These are phyloP conservation scores for Cyanoderma ruficeps DNA, from an alignment of 2,113 vertebrate genomes.

Conservation along the genomic window DNA sequence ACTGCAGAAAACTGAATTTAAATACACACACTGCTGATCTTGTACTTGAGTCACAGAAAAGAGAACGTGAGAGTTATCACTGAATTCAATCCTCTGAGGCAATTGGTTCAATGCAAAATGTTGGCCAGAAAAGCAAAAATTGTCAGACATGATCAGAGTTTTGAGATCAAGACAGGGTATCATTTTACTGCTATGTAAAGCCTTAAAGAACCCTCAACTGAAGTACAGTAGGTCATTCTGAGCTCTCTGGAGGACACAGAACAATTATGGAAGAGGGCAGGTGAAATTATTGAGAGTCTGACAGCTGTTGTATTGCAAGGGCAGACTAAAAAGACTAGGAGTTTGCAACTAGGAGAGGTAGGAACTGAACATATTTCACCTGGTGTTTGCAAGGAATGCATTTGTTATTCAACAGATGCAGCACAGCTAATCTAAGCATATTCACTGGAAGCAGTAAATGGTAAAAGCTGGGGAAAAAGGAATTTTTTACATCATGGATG, in stretches of 20 bases:
- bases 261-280: not conserved
- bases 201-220: not conserved
- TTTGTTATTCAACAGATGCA: not conserved
- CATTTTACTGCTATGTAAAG: not conserved
- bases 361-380: not conserved
- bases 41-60: not conserved
- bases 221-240: not conserved
- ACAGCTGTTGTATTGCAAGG: not conserved
- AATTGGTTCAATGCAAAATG: not conserved
- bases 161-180: not conserved
- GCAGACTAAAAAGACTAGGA: not conserved
- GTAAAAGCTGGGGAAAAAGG: not conserved
- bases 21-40: not conserved
- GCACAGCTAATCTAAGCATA: not conserved
- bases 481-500: not conserved
- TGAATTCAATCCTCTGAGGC: not conserved
- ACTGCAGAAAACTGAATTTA: not conserved
- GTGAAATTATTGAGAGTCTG: not conserved
- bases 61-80: not conserved
- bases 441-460: not conserved
- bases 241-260: not conserved
- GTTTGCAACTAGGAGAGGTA: not conserved
- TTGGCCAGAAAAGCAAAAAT: not conserved
- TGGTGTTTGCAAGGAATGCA: not conserved
- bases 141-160: not conserved